Evolutionary conservation across 2,888 invertebrate species (phyloP), one percentile per base, ranked within the genome.

Genomic region (Melieria crassipennis): DNA sequence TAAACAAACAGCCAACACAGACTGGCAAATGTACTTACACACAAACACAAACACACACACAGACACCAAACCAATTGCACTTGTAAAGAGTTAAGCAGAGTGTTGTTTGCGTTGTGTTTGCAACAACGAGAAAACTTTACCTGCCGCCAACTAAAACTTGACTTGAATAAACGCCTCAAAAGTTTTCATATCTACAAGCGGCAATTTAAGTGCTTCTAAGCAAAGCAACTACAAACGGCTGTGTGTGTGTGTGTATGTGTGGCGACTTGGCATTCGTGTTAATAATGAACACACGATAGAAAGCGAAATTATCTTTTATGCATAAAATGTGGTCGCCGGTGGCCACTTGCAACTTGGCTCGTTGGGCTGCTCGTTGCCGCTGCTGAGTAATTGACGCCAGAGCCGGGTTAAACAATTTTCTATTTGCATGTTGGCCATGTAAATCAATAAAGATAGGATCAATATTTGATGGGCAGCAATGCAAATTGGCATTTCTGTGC

Each of bases 401-500:
- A 9, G 16, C 7, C 58, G 30, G 30, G 11, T 10, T 58, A 58
- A 58, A 58, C 58, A 58, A 58, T 58, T 58, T 58, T 58, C 16
- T 58, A 58, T 58, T 58, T 58, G 58, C 58, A 58, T 58, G 16
- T 58, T 58, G 4, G 48, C 7, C 48, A 46, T 62, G 55, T 58
- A 50, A 45, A 60, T 63, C 66, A 57, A 57, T 66, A 65, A 67
- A 46, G 67, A 71, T 63, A 71, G 66, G 56, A 71, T 63, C 62
- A 67, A 66, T 71, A 66, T 63, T 67, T 71, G 62, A 42, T 48
- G 66, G 30, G 55, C 63, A 58, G 67, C 62, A 66, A 71, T 67
- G 71, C 66, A 71, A 71, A 71, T 71, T 71, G 67, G 62, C 70
- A 62, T 52, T 58, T 58, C 16, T 13, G 1, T 13, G 1, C 16